phyloP scores from a whole-genome alignment of 64 coral and sea anemone species.

The Dendrophyllia cribrosa region DNA sequence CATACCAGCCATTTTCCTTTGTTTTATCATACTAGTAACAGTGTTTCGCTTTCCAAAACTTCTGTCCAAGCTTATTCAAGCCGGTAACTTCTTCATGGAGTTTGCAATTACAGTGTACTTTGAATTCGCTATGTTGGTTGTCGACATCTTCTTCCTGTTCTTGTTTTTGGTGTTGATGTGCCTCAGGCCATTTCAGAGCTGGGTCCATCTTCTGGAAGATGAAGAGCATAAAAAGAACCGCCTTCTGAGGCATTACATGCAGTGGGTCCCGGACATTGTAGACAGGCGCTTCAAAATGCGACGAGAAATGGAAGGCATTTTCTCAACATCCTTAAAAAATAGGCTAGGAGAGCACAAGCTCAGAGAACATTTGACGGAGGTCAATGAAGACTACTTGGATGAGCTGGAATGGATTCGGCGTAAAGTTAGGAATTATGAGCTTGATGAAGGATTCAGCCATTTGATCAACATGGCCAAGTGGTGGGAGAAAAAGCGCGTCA shows the following conservation, averaged over 20 bases:
- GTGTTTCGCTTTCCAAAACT: slow-evolving; percentile 81
- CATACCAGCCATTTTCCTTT: slow-evolving; percentile 84
- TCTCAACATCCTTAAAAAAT: slow-evolving; percentile 85
- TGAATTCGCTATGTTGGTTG: slow-evolving; percentile 74
- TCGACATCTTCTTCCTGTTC: slow-evolving; percentile 85
- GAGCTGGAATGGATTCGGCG: slow-evolving; percentile 82
- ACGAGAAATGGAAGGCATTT: slow-evolving; percentile 87
- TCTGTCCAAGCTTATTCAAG: slow-evolving; percentile 90
- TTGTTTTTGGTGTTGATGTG: slow-evolving; percentile 91
- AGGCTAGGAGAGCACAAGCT: slow-evolving; percentile 6
- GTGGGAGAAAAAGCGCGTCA: slow-evolving; percentile 84
- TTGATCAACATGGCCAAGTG: slow-evolving; percentile 81
- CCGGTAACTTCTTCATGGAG: slow-evolving; percentile 91
- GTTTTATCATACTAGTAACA: slow-evolving; percentile 81
- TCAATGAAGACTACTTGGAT: slow-evolving; percentile 65
- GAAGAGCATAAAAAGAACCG: slow-evolving; percentile 91
- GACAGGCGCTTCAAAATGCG: slow-evolving; percentile 75
- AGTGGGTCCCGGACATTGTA: slow-evolving; percentile 91
- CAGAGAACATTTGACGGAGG: slow-evolving; percentile 32
- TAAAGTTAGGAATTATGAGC: slow-evolving; percentile 86
- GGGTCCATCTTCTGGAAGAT: slow-evolving; percentile 95
- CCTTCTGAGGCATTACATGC: slow-evolving; percentile 71
- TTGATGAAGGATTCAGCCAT: slow-evolving; percentile 79
- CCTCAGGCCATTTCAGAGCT: slow-evolving; percentile 88
- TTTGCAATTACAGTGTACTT: slow-evolving; percentile 89